phyloP scores from a whole-genome alignment of 2,797 vertebrate genomes.

The Bradypodion pumilum region DNA sequence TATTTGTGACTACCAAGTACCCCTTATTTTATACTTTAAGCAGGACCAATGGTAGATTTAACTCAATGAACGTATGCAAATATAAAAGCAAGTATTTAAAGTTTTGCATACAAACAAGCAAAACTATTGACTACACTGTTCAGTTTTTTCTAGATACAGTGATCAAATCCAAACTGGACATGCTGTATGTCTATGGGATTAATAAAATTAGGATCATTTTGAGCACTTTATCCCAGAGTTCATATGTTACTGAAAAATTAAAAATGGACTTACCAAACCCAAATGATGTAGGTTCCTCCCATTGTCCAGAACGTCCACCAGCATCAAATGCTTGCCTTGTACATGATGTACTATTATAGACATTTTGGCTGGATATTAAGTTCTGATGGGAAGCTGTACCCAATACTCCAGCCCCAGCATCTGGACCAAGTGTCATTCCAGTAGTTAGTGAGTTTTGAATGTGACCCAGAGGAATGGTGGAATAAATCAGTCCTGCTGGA shows the following conservation, averaged over 20 bases:
- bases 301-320: conserved; percentile 64
- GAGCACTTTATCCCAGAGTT: too few species aligned
- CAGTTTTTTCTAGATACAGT: not conserved
- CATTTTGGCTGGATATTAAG: conserved; percentile 69
- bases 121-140: not conserved
- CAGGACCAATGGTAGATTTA: not conserved
- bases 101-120: not conserved
- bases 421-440: conserved; percentile 68
- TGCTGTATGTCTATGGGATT: not conserved
- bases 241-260: not conserved
- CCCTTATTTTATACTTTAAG: not conserved
- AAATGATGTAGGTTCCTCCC: conserved; percentile 73
- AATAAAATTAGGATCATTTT: not conserved
- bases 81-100: too few species aligned
- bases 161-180: not conserved
- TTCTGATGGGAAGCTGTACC: conserved; percentile 68
- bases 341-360: conserved; percentile 73
- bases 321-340: conserved; percentile 64
- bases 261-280: conserved; percentile 77
- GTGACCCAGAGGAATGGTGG: conserved; percentile 63
- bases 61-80: too few species aligned
- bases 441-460: conserved; percentile 66
- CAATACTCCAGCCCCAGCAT: conserved; percentile 68
- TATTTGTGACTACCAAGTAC: not conserved
- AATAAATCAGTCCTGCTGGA: conserved; percentile 65